Base-by-base conservation (phyloP, 2,888 invertebrate species). In the Eilema caniola region DNA sequence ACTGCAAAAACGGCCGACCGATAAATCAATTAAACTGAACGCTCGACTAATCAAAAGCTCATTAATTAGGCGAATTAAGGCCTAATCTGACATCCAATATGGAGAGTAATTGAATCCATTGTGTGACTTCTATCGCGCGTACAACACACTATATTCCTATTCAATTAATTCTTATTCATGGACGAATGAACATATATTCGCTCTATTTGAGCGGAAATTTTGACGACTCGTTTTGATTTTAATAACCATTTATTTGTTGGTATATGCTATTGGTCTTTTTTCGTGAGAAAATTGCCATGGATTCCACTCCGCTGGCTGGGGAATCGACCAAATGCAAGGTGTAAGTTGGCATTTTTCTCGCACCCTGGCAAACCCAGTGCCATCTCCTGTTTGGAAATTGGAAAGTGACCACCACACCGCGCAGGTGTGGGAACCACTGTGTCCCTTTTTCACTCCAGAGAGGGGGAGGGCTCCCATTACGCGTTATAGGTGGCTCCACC, bases 61-160 rank as follows among this genome's bases (percentile, higher is more conserved):
- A 37, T 66, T 66, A 59, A 59, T 59, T 66, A 57, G 20, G 23
- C 59, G 37, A 24, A 66, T 66, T 25, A 37, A 20, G 28, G 28
- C 1, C 20, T 10, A 33, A 37, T 12, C 33, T 14, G 53, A 23
- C 23, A 65, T 56, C 53, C 31, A 56, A 56, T 65, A 31, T 59
- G 59, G 59, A 24, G 28, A 7, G 5, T 25, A 25, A 59, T 25
- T 25, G 59, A 28, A 59, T 28, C 59, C 25, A 25, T 25, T 25
- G 12, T 59, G 25, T 16, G 59, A 25, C 59, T 59, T 59, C 59
- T 25, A 25, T 59, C 16, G 57, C 37, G 3, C 41, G 16, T 16
- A 10, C 53, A n/a, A 53, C 53, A 53, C 10, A 20, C 20, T n/a
- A 47, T 47, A 47, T 47, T 20, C 20, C 53, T 20, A 8, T 2